Percentiles rank a stretch among this genome's conserved stretches.
Evolutionary conservation across 2,888 invertebrate genomes (phyloP).

Genomic region (Neelides folsomi): DNA sequence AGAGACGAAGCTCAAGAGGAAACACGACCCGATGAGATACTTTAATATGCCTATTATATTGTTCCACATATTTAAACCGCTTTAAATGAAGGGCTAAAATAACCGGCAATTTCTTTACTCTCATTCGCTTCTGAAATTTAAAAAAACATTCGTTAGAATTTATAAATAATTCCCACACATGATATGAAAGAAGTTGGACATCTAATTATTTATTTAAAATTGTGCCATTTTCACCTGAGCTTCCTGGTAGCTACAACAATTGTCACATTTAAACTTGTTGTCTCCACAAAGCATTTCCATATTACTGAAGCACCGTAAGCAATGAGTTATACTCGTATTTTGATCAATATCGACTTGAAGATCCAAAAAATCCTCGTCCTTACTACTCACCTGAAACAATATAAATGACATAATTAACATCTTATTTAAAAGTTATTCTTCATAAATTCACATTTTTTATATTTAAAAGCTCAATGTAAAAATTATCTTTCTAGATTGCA

Average conservation of each 20-base stretch:
- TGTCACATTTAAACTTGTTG: slow-evolving; percentile 99
- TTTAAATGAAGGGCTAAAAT: slow-evolving; percentile 95
- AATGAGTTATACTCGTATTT: slow-evolving; percentile 97
- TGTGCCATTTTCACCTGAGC: slow-evolving; percentile 52
- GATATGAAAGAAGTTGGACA: neutral
- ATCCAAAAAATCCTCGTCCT: slow-evolving; percentile 98
- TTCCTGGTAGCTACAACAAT: slow-evolving; percentile 98
- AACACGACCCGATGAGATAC: slow-evolving; percentile 98
- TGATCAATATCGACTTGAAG: slow-evolving; percentile 98
- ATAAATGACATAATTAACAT: slow-evolving; percentile 4
- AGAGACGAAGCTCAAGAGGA: slow-evolving; percentile 89
- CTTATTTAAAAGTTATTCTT: neutral
- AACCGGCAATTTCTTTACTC: slow-evolving; percentile 94
- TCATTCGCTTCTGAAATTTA: slow-evolving; percentile 64
- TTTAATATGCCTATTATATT: slow-evolving; percentile 96
- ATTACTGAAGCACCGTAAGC: slow-evolving; percentile 92
- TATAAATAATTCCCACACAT: neutral
- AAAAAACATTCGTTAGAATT: slow-evolving; percentile 10
- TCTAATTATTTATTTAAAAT: no score
- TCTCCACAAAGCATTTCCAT: slow-evolving; percentile 97
- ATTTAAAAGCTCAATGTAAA: neutral
- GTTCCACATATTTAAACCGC: slow-evolving; percentile 94
- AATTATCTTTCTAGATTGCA: neutral
- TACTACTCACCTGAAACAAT: slow-evolving; percentile 59
- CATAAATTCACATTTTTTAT: no score